These are phyloP conservation scores for Puma concolor DNA, from an alignment of 2,113 vertebrate genomes.

Conservation along the genomic window DNA sequence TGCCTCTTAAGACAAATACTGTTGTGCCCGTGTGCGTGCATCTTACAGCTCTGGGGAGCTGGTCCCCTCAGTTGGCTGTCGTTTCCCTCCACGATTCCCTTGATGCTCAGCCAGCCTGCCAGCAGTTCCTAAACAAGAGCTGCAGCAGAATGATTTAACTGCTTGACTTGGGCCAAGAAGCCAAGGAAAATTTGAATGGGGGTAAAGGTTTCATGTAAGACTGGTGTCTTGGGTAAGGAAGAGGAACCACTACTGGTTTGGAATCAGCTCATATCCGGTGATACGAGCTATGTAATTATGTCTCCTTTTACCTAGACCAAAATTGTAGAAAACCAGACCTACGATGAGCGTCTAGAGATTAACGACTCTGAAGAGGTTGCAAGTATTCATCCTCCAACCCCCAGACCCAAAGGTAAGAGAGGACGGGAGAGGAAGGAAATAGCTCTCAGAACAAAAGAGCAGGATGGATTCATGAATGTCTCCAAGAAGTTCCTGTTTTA, in stretches of 20 bases:
- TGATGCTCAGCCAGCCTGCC: background rate
- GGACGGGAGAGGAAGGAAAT: background rate
- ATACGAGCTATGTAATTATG: background rate
- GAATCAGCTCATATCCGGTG: background rate
- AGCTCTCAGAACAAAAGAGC: background rate
- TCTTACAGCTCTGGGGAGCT: background rate
- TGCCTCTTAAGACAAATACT: background rate
- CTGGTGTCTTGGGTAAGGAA: background rate
- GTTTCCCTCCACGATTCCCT: background rate
- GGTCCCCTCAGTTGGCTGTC: background rate
- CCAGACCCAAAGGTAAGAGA: slow-evolving; percentile 81
- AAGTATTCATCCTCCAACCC: slow-evolving; percentile 85
- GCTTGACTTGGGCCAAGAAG: background rate
- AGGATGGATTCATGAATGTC: background rate
- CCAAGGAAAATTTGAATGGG: background rate
- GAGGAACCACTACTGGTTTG: background rate
- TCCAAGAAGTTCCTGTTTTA: background rate
- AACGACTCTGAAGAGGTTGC: slow-evolving; percentile 88
- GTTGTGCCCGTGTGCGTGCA: background rate
- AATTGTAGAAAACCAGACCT: slow-evolving; percentile 91
- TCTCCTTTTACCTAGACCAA: slow-evolving; percentile 77
- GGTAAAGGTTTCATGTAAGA: background rate
- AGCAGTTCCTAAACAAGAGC: background rate
- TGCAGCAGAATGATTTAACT: background rate
- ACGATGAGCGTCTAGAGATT: slow-evolving; percentile 95